Conservation (phyloP, 2,797 vertebrate species). For the Parauchenoglanis ngamensis region DNA sequence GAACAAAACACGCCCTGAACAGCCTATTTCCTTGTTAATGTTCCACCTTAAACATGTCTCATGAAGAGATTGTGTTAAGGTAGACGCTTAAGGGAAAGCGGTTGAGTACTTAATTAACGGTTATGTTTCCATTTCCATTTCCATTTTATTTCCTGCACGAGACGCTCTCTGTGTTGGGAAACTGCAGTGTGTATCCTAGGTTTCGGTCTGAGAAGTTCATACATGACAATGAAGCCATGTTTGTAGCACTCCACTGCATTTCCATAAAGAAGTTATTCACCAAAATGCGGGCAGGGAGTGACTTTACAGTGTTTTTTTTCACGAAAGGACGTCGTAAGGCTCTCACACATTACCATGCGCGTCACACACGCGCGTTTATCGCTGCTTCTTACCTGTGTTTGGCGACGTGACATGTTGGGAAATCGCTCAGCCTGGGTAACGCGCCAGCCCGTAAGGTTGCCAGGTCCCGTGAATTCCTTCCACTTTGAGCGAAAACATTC, state of each 20-base stretch:
- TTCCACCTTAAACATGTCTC: neutral
- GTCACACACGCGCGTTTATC: neutral
- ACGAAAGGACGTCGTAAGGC: neutral
- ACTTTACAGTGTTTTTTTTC: neutral
- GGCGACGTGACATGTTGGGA: neutral
- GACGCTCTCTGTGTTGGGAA: neutral
- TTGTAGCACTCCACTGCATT: neutral
- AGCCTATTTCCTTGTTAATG: neutral
- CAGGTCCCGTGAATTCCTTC: neutral
- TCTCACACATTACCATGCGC: too few species aligned
- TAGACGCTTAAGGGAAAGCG: neutral
- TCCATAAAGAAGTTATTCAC: neutral
- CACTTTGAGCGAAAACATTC: neutral
- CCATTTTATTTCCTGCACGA: neutral
- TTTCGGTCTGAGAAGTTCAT: neutral
- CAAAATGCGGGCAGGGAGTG: too few species aligned
- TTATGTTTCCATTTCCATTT: neutral
- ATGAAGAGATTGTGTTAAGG: neutral
- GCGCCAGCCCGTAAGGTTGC: slow-evolving; percentile 19
- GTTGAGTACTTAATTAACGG: neutral
- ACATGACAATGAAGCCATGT: neutral
- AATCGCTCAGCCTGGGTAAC: neutral
- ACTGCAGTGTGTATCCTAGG: neutral
- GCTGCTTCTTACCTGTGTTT: slow-evolving; percentile 14
- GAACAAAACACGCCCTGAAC: neutral